These are phyloP conservation scores for Tipula lateralis DNA, from an alignment of 2,888 invertebrate genomes.

Conservation along the genomic window DNA sequence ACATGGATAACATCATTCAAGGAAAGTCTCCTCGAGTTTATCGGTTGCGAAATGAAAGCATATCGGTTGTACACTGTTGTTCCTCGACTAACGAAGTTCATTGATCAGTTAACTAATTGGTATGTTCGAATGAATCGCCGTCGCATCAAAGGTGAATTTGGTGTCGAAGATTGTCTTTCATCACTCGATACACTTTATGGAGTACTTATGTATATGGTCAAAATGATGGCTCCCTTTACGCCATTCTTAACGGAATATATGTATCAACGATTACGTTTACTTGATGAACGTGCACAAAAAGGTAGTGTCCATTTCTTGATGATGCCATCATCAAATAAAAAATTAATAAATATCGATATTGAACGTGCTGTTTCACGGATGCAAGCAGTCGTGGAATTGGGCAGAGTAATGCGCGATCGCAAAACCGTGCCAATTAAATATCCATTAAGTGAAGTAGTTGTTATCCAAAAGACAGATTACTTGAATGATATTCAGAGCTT, in stretches of 20 bases:
- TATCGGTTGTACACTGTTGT: constrained; percentile 95
- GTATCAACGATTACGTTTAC: constrained; percentile 78
- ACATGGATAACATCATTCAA: constrained; percentile 96
- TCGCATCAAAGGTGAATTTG: constrained; percentile 87
- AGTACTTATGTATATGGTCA: constrained; percentile 81
- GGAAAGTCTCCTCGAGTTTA: constrained; percentile 83
- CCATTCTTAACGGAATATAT: constrained; percentile 94
- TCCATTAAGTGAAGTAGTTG: constrained; percentile 91
- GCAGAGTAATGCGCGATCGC: constrained; percentile 86
- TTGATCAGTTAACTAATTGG: constrained; percentile 98
- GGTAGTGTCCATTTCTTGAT: constrained; percentile 83
- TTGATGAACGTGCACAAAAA: constrained; percentile 51
- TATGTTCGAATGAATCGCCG: constrained; percentile 96
- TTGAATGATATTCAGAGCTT: constrained; percentile 74
- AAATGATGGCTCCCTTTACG: constrained; percentile 96
- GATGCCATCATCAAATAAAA: constrained; percentile 69
- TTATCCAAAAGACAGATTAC: constrained; percentile 75
- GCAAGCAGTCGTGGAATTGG: constrained; percentile 93
- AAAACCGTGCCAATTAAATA: constrained; percentile 94
- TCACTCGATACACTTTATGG: constrained; percentile 85
- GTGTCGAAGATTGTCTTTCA: constrained; percentile 70
- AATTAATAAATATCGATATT: constrained; percentile 75
- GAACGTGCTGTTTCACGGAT: constrained; percentile 86
- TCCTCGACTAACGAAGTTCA: constrained; percentile 88
- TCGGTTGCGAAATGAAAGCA: constrained; percentile 88